phyloP scores from a whole-genome alignment of 2,888 invertebrate species.

The Pristionchus exspectatus region DNA sequence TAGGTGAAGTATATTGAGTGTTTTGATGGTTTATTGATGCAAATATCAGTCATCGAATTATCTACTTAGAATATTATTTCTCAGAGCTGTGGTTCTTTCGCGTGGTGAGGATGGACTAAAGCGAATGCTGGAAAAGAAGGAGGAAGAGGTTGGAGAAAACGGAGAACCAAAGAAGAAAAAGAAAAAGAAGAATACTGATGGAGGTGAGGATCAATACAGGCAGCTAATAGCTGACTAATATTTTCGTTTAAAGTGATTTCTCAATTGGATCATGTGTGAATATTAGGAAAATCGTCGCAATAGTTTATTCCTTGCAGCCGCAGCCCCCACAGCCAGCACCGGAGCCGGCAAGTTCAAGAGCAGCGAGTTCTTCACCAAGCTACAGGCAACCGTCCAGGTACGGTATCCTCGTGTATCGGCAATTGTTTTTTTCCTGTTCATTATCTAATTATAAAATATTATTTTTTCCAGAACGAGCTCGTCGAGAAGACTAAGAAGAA shows the following conservation, averaged over 20 bases:
- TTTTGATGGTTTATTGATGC: not conserved
- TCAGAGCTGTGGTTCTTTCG: slow-evolving; percentile 33
- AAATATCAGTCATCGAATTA: no score
- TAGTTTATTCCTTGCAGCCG: not conserved
- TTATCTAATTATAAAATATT: not conserved
- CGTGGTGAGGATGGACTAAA: slow-evolving; percentile 44
- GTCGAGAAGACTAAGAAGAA: slow-evolving; percentile 47
- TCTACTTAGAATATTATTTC: no score
- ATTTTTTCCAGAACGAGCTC: slow-evolving; percentile 43
- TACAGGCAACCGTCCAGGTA: slow-evolving; percentile 53
- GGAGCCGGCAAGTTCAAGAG: slow-evolving; percentile 52
- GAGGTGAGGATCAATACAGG: not conserved
- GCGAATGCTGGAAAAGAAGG: slow-evolving; percentile 46
- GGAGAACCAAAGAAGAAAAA: slow-evolving; percentile 51
- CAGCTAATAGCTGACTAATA: no score
- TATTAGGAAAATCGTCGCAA: not conserved
- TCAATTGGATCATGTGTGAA: not conserved
- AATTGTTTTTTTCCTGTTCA: not conserved
- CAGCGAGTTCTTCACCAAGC: slow-evolving; percentile 55
- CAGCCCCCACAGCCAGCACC: not conserved
- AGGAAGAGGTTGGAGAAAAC: slow-evolving; percentile 20
- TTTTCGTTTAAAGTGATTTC: no score
- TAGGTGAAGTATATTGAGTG: not conserved
- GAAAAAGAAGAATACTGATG: slow-evolving; percentile 47
- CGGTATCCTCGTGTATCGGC: not conserved